Evolutionary conservation across 2,888 invertebrate genomes (phyloP), one percentile per base, ranked within the genome.

Genomic region (Holacanthella duospinosa): DNA sequence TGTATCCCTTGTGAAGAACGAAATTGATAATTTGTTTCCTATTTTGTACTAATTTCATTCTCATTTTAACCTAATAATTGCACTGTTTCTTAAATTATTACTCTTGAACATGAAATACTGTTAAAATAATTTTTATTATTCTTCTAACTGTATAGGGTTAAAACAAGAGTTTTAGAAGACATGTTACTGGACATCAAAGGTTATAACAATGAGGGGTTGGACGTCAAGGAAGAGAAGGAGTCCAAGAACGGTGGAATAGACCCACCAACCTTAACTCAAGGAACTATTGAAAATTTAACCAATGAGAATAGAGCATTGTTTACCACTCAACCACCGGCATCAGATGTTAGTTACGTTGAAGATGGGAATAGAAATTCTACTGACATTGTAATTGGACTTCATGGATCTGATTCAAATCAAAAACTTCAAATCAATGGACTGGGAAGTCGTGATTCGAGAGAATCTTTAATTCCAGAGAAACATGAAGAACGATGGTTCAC

Each of bases 401-500:
- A 71, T 36, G 64, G 64, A 19, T 69, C 70, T 2, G 72, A 72
- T 55, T 72, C 72, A 2, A 66, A 68, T 9, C 64, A 67, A 2
- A 67, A 64, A 57, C 62, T 69, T n/a, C 65, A 68, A 54, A 66
- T 67, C 4, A 68, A 66, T 58, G 67, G 65, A 12, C 67, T 68
- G 67, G 66, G 65, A 28, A 70, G 68, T 53, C 67, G 71, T 43
- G 70, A 71, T 54, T 73, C 71, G 12, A 64, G 71, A 59, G 71
- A 73, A 61, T 68, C 68, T 19, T 57, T 71, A 16, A 68, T 71
- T 43, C 66, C 66, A 4, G 66, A 68, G 24, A 65, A 55, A 9
- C 61, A 61, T 44, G 66, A 71, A 65, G 85, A 85, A 75, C 82
- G 83, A 16, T 83, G 83, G 75, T 84, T 84, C 83, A 82, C 83